phyloP scores from a whole-genome alignment of 2,888 invertebrate species.

The Furcula furcula region DNA sequence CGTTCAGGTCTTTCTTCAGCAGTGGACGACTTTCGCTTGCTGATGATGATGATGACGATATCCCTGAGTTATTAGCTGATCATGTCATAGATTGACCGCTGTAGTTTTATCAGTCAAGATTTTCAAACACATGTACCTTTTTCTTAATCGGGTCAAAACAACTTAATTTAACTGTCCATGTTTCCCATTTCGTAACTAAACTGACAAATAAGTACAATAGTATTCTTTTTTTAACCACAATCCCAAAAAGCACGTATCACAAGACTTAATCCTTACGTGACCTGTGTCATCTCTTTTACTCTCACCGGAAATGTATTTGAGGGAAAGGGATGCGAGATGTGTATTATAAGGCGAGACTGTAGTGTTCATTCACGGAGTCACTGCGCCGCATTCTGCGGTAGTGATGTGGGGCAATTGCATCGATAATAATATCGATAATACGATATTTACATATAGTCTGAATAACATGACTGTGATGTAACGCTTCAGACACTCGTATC shows the following conservation, averaged over 20 bases:
- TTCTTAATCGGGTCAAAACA: neutral
- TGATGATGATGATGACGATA: too few relatives aligned
- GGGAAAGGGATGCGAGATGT: slow-evolving; percentile 33
- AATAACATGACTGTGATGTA: too few relatives aligned
- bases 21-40: too few relatives aligned
- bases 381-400: slow-evolving; percentile 73
- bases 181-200: slow-evolving; percentile 7
- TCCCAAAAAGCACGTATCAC: slow-evolving; percentile 44
- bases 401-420: slow-evolving; percentile 39
- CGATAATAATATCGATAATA: too few relatives aligned
- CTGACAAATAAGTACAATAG: slow-evolving; percentile 14
- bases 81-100: too few relatives aligned
- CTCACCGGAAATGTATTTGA: slow-evolving; percentile 5
- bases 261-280: slow-evolving; percentile 67
- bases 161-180: neutral
- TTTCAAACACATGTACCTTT: neutral
- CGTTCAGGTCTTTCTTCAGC: too few relatives aligned
- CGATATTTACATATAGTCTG: too few relatives aligned
- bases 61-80: too few relatives aligned
- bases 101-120: too few relatives aligned
- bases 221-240: slow-evolving; percentile 33
- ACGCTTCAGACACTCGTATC: too few relatives aligned
- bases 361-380: slow-evolving; percentile 74
- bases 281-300: slow-evolving; percentile 34
- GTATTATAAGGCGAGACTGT: slow-evolving; percentile 43